A percentile compares a stretch with the other conserved stretches of the same genome.
These are phyloP conservation scores for Boloria selene DNA, from an alignment of 2,888 invertebrate species.

Conservation along the genomic window DNA sequence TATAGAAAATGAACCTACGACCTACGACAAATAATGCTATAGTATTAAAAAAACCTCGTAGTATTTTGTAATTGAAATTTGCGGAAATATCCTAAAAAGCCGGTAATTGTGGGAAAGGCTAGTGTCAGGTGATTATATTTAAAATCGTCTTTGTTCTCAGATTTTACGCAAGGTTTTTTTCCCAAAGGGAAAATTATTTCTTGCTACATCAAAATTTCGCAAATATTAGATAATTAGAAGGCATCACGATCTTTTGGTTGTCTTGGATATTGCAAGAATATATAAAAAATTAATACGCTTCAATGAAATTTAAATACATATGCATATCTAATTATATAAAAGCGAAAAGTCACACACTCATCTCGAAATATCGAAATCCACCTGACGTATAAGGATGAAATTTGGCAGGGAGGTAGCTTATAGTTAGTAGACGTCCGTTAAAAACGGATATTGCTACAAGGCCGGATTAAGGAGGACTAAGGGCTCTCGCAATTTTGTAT, in stretches of 20 bases:
- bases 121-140: conserved; percentile 7
- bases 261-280: background rate
- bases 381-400: no score
- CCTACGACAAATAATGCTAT: background rate
- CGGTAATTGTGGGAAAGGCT: conserved; percentile 23
- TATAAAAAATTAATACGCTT: background rate
- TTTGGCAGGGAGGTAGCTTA: no score
- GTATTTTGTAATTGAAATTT: conserved; percentile 19
- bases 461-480: no score
- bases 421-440: no score
- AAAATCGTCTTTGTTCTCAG: conserved; percentile 25
- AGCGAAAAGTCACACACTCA: background rate
- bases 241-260: background rate
- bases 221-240: conserved; percentile 26
- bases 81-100: conserved; percentile 26
- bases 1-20: no score
- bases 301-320: background rate
- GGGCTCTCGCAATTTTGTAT: no score
- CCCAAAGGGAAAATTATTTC: conserved; percentile 31
- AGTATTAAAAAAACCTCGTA: background rate
- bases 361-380: no score
- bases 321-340: background rate
- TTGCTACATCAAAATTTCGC: conserved; percentile 25
- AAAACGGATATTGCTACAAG: no score
- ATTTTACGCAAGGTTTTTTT: conserved; percentile 32